Conservation (phyloP, 1,140 invertebrate species). For the Oscheius sp. region DNA sequence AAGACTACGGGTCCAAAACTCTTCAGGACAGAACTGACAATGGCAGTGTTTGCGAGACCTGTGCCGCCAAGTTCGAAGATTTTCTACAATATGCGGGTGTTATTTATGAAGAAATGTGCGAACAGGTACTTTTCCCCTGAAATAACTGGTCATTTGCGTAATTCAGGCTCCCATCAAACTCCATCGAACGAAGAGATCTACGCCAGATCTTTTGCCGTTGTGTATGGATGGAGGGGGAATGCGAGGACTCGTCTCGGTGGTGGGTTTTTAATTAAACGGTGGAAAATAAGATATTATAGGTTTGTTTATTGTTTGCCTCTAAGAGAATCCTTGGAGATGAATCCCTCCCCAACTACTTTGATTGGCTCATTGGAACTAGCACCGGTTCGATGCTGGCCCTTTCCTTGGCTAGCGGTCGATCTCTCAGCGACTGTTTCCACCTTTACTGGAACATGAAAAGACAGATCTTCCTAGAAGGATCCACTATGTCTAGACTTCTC, state of each 20-base stretch:
- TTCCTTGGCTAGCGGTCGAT: conserved; percentile 48
- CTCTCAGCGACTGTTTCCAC: conserved; percentile 52
- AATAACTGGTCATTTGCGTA: conserved; percentile 21
- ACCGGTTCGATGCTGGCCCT: conserved; percentile 54
- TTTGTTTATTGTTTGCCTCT: conserved; percentile 49
- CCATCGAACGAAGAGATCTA: conserved; percentile 2
- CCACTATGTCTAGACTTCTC: conserved; percentile 48
- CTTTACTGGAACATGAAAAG: conserved; percentile 57
- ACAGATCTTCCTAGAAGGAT: conserved; percentile 54
- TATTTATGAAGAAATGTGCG: conserved; percentile 38
- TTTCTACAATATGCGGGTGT: conserved; percentile 32
- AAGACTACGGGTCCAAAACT: conserved; percentile 44
- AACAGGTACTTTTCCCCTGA: conserved; percentile 23
- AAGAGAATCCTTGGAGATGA: conserved; percentile 51
- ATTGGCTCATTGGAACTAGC: conserved; percentile 51
- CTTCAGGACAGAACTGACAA: conserved; percentile 41
- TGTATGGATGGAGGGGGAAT: conserved; percentile 54
- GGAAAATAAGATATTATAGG: background rate
- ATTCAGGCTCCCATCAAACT: conserved; percentile 33
- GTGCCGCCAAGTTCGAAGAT: conserved; percentile 20
- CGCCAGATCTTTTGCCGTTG: conserved; percentile 44
- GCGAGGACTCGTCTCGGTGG: conserved; percentile 49
- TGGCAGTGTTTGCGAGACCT: conserved; percentile 26
- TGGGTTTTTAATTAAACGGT: background rate
- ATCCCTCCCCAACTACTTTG: conserved; percentile 40